phyloP scores from a whole-genome alignment of 2,113 vertebrate species.

The Anser brachyrhynchus region DNA sequence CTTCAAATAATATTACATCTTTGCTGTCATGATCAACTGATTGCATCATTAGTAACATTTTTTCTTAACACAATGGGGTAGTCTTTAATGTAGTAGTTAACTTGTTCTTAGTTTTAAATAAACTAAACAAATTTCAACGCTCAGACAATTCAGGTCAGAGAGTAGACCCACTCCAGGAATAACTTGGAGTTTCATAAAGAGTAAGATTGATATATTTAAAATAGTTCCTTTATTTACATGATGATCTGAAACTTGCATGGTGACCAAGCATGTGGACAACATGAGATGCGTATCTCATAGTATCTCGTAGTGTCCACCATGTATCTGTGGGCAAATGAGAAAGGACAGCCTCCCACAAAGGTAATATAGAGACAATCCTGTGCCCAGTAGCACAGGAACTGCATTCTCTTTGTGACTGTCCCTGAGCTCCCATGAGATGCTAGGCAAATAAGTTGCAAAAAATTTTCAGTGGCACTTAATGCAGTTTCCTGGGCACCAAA shows the following conservation, averaged over 20 bases:
- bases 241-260: rapidly evolving
- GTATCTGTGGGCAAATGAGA: background rate
- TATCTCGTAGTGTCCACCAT: no score
- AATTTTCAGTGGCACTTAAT: background rate
- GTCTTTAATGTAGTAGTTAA: background rate
- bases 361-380: no score
- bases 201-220: background rate
- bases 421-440: background rate
- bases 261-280: background rate
- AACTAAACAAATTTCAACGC: background rate
- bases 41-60: background rate
- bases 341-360: background rate
- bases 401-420: background rate
- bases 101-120: background rate
- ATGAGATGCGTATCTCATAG: no score
- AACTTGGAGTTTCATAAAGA: background rate
- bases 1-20: background rate
- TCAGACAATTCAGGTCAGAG: background rate
- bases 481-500: background rate
- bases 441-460: background rate
- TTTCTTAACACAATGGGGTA: background rate
- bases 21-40: background rate
- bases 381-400: background rate
- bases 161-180: background rate
- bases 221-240: background rate